phyloP scores from a whole-genome alignment of 2,797 vertebrate species.

The Crypturellus tataupa region DNA sequence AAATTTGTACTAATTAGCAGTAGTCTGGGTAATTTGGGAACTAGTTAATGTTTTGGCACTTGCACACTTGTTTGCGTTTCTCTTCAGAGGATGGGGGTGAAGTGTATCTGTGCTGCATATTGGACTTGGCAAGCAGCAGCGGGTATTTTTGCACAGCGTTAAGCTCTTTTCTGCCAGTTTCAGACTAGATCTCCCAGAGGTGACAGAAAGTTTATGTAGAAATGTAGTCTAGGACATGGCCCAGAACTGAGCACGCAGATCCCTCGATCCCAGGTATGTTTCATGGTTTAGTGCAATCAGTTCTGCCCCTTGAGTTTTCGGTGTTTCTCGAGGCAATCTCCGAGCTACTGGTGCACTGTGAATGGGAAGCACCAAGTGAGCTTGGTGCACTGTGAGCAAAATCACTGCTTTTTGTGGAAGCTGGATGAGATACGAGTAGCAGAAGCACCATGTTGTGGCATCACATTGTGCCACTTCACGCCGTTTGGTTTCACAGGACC shows the following conservation, averaged over 20 bases:
- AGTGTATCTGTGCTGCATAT: constrained; percentile 2
- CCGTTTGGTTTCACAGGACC: not conserved
- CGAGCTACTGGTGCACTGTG: too few relatives aligned
- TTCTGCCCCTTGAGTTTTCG: not conserved
- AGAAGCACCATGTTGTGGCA: not conserved
- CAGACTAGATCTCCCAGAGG: not conserved
- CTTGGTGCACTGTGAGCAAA: not conserved
- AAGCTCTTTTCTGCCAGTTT: not conserved
- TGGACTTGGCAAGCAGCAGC: not conserved
- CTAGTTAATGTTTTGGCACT: constrained; percentile 41
- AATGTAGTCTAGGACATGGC: not conserved
- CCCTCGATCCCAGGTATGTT: not conserved
- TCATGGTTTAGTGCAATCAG: not conserved
- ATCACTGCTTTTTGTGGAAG: not conserved
- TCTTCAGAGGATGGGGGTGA: constrained; percentile 22
- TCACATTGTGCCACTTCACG: accelerated
- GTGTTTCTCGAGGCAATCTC: not conserved
- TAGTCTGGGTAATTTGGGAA: constrained; percentile 47
- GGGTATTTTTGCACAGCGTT: not conserved
- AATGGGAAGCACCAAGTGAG: not conserved
- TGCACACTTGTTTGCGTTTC: constrained; percentile 46
- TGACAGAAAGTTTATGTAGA: not conserved
- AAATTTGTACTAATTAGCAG: constrained; percentile 65
- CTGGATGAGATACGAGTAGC: accelerated
- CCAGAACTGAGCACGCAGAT: not conserved